Conservation (phyloP, 2,888 invertebrate species). For the Orthosia gothica region DNA sequence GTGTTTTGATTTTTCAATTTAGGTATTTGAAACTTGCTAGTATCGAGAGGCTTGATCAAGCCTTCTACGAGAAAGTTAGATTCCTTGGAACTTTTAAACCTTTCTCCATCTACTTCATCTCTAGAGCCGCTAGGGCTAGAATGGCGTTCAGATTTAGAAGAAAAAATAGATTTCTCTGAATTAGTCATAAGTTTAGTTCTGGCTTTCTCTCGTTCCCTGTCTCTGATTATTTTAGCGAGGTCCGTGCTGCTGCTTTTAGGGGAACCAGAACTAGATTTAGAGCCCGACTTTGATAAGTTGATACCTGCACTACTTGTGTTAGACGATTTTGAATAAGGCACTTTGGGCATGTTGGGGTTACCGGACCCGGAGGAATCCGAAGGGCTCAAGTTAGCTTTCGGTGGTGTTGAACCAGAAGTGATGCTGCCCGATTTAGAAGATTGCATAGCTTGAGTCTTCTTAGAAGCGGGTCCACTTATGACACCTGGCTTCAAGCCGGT, state of each 20-base stretch:
- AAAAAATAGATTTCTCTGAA: conserved; percentile 93
- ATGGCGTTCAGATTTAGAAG: conserved; percentile 92
- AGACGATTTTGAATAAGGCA: conserved; percentile 89
- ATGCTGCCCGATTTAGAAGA: conserved; percentile 86
- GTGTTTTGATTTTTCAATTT: conserved; percentile 92
- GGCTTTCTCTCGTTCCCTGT: conserved; percentile 92
- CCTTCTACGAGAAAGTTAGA: conserved; percentile 94
- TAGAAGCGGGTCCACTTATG: conserved; percentile 96
- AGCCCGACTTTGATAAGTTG: conserved; percentile 87
- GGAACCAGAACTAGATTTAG: conserved; percentile 91
- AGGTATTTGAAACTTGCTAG: conserved; percentile 97
- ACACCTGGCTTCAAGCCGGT: conserved; percentile 97
- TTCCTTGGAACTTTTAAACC: conserved; percentile 93
- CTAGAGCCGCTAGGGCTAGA: conserved; percentile 93
- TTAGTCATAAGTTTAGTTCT: conserved; percentile 92
- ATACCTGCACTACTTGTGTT: conserved; percentile 85
- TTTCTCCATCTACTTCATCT: conserved; percentile 93
- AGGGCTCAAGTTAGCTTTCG: conserved; percentile 85
- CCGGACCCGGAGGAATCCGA: conserved; percentile 81
- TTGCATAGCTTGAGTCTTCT: conserved; percentile 94
- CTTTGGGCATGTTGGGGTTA: conserved; percentile 82
- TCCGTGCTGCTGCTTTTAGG: conserved; percentile 92
- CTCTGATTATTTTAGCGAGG: conserved; percentile 90
- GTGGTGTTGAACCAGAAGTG: conserved; percentile 86
- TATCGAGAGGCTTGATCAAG: conserved; percentile 94